Evolutionary conservation across 2,797 vertebrate genomes (phyloP).

Genomic region (Semaprochilodus insignis): DNA sequence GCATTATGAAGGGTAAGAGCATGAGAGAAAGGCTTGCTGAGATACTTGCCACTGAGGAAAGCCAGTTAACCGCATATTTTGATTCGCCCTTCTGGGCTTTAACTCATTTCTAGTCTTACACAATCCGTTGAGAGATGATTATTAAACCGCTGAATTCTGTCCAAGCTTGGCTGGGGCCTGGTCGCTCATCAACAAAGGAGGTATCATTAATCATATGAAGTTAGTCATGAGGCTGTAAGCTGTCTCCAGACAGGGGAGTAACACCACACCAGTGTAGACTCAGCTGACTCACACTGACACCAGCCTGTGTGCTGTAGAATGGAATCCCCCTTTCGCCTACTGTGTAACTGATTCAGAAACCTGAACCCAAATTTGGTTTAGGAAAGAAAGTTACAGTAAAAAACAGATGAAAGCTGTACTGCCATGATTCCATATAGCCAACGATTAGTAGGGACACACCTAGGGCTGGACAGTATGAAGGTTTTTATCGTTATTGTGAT

Average conservation of each 20-base stretch:
- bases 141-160: background rate
- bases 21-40: background rate
- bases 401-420: background rate
- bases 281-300: constrained; percentile 34
- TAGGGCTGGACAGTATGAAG: too few relatives aligned
- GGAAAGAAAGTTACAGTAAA: background rate
- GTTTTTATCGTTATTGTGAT: too few relatives aligned
- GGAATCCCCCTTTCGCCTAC: constrained; percentile 34
- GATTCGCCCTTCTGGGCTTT: constrained; percentile 9
- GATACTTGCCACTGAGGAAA: background rate
- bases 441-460: background rate
- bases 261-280: constrained; percentile 40
- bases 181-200: constrained; percentile 22
- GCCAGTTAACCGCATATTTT: background rate
- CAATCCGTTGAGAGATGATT: constrained; percentile 5
- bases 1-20: background rate
- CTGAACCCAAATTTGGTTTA: background rate
- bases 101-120: constrained; percentile 6
- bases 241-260: constrained; percentile 27
- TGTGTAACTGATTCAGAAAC: constrained; percentile 1
- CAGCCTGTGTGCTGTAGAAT: background rate
- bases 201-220: constrained; percentile 16
- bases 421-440: background rate
- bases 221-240: constrained; percentile 37
- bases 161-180: background rate